phyloP scores from a whole-genome alignment of 2,888 invertebrate genomes.

The Petrolisthes cinctipes region DNA sequence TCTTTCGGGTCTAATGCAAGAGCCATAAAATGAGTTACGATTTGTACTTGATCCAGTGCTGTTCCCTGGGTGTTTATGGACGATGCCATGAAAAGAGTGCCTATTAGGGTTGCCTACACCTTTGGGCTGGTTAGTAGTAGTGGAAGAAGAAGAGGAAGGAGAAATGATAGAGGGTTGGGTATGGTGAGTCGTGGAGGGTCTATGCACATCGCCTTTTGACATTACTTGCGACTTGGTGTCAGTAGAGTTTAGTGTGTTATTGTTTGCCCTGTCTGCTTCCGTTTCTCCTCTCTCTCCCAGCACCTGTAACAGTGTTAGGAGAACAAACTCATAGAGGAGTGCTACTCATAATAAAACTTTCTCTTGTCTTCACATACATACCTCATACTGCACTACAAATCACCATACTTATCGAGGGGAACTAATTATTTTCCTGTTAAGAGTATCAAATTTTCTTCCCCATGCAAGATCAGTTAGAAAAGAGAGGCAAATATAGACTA shows the following conservation, averaged over 20 bases:
- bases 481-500: no score
- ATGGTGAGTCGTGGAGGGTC: conserved; percentile 34
- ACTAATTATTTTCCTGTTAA: no score
- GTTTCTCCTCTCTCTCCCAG: conserved; percentile 53
- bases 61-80: conserved; percentile 25
- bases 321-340: conserved; percentile 7
- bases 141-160: conserved; percentile 39
- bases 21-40: conserved; percentile 48
- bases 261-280: conserved; percentile 59
- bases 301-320: conserved; percentile 56
- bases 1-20: conserved; percentile 37
- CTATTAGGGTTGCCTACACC: conserved; percentile 51
- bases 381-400: no score
- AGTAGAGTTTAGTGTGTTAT: conserved; percentile 59
- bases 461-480: no score
- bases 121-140: conserved; percentile 28
- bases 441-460: no score
- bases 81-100: conserved; percentile 59
- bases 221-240: conserved; percentile 59
- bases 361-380: no score
- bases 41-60: conserved; percentile 5
- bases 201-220: conserved; percentile 46
- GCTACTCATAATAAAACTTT: no score
- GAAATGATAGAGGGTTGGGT: conserved; percentile 25
- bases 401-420: no score